These are phyloP conservation scores for Todiramphus chloris DNA, from an alignment of 2,113 vertebrate species.

Conservation along the genomic window DNA sequence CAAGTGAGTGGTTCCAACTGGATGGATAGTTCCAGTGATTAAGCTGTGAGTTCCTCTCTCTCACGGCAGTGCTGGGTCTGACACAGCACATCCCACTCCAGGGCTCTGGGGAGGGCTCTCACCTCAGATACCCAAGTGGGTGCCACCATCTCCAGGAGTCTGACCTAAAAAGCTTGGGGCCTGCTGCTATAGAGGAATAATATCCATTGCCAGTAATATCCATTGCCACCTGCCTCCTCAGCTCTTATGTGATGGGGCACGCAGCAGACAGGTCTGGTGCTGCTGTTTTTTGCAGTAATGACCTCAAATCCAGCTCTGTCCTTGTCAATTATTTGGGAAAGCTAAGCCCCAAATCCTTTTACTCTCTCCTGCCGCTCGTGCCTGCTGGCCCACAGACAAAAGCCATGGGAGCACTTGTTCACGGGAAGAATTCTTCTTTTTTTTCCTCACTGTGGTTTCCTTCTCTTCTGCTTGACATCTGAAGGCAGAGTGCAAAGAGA, in stretches of 20 bases:
- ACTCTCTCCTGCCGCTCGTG: neutral
- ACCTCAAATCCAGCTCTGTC: neutral
- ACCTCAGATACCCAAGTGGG: neutral
- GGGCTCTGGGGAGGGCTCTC: neutral
- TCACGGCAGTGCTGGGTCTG: rapidly evolving
- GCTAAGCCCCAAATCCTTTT: conserved; percentile 15
- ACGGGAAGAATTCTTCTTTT: rapidly evolving
- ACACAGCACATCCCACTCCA: rapidly evolving
- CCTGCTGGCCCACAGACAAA: neutral
- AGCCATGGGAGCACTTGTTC: neutral
- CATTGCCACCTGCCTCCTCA: neutral
- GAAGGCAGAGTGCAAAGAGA: neutral
- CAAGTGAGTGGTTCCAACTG: neutral
- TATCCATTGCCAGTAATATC: neutral
- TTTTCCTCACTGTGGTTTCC: neutral
- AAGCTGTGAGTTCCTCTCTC: neutral
- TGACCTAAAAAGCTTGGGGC: neutral
- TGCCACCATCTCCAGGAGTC: neutral
- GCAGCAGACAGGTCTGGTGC: neutral
- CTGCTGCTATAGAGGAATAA: neutral
- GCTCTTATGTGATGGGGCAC: neutral
- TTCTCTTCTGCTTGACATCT: neutral
- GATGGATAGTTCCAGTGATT: neutral
- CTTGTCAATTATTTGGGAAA: neutral
- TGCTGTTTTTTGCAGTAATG: neutral